phyloP scores from a whole-genome alignment of 1,140 invertebrate genomes.

The Ylistrum balloti region DNA sequence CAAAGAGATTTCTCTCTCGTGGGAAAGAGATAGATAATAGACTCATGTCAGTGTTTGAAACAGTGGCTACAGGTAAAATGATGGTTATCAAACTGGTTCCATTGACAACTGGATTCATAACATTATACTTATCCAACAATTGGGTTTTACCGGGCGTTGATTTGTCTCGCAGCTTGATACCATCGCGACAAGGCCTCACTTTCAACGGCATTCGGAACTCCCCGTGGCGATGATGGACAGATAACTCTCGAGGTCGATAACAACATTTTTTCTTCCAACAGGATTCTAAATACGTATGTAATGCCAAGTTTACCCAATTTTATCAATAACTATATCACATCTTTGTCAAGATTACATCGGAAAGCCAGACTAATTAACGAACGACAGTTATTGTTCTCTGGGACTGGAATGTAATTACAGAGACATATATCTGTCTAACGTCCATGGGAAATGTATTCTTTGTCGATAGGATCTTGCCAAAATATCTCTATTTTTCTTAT shows the following conservation, averaged over 20 bases:
- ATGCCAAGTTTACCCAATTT: not conserved
- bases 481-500: too few species aligned
- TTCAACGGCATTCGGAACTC: not conserved
- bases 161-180: not conserved
- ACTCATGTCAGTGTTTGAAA: not conserved
- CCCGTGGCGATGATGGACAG: not conserved
- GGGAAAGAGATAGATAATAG: conserved; percentile 27
- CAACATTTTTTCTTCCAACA: not conserved
- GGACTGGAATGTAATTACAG: too few species aligned
- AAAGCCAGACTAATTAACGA: not conserved
- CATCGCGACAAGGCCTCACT: conserved; percentile 3
- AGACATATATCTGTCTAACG: too few species aligned
- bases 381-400: not conserved
- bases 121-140: not conserved
- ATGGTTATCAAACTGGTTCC: not conserved
- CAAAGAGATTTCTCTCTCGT: not conserved
- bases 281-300: not conserved
- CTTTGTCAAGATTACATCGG: not conserved
- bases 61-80: conserved; percentile 1
- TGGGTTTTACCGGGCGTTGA: not conserved
- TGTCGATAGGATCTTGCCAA: too few species aligned
- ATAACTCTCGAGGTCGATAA: not conserved
- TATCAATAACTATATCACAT: not conserved
- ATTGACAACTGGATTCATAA: not conserved
- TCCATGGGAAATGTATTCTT: too few species aligned